Evolutionary conservation across 2,113 vertebrate genomes (phyloP).

Genomic region (Rutilus rutilus): DNA sequence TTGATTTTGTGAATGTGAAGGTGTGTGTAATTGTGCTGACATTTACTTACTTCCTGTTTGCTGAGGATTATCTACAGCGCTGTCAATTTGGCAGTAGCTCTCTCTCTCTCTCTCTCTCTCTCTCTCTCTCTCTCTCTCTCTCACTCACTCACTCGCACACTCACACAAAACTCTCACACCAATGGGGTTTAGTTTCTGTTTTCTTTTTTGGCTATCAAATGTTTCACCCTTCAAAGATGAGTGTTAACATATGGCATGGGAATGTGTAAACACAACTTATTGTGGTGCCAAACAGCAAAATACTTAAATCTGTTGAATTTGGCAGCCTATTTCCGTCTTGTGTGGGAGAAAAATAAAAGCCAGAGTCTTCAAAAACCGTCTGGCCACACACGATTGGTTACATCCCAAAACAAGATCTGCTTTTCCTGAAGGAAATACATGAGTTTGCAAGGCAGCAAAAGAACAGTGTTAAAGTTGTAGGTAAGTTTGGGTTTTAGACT

Average conservation of each 20-base stretch:
- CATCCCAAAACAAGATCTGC: neutral
- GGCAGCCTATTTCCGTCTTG: neutral
- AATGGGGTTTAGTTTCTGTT: neutral
- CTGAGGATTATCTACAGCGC: neutral
- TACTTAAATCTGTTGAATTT: constrained; percentile 27
- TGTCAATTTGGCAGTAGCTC: neutral
- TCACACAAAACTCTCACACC: neutral
- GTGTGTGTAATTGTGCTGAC: constrained; percentile 23
- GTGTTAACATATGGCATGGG: constrained; percentile 17
- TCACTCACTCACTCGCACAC: neutral
- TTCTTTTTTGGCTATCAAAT: constrained; percentile 8
- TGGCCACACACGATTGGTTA: neutral
- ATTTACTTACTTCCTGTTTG: constrained; percentile 31
- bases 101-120: neutral
- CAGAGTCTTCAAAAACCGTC: constrained; percentile 1
- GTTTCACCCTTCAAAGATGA: constrained; percentile 17
- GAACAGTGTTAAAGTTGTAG: neutral
- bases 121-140: neutral
- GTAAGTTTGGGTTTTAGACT: neutral
- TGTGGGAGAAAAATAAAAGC: constrained; percentile 2
- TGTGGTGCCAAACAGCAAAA: constrained; percentile 27
- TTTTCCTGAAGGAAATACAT: constrained; percentile 5
- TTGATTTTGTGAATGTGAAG: constrained; percentile 11
- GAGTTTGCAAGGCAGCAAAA: neutral
- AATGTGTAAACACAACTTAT: constrained; percentile 8